These are phyloP conservation scores for Lathamus discolor DNA, from an alignment of 2,113 vertebrate genomes.

Conservation along the genomic window DNA sequence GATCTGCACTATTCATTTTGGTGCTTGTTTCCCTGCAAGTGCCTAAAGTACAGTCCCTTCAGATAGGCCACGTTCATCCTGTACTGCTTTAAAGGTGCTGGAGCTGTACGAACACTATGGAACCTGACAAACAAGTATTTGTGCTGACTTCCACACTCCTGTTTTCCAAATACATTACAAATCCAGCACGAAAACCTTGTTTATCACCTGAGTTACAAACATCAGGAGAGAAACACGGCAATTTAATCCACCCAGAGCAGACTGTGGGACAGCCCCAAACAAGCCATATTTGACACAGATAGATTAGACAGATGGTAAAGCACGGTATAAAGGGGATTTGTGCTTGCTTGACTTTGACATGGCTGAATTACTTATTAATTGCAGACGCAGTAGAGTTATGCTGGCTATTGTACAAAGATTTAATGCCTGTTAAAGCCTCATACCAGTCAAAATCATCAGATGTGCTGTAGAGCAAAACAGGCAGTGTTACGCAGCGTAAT, in stretches of 20 bases:
- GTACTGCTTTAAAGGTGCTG: background rate
- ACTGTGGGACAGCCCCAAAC: constrained; percentile 4
- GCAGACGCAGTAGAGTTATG: background rate
- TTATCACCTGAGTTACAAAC: background rate
- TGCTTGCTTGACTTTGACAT: background rate
- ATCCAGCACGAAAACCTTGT: background rate
- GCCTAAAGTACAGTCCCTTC: background rate
- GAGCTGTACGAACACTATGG: background rate
- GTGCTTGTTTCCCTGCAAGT: background rate
- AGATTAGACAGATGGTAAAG: constrained; percentile 59
- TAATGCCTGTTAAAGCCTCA: background rate
- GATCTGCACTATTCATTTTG: background rate
- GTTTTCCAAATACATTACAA: background rate
- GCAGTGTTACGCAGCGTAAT: background rate
- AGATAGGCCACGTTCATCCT: background rate
- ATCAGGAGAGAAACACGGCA: background rate
- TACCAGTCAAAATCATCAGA: background rate
- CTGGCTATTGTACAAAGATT: background rate
- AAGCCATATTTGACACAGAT: constrained; percentile 55
- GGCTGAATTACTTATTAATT: constrained; percentile 36
- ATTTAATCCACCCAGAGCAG: background rate
- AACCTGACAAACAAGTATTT: background rate
- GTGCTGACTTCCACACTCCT: background rate
- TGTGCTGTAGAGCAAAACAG: background rate
- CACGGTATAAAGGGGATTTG: constrained; percentile 42